Evolutionary conservation across 2,888 invertebrate species (phyloP).

Genomic region (Lapara coniferarum): DNA sequence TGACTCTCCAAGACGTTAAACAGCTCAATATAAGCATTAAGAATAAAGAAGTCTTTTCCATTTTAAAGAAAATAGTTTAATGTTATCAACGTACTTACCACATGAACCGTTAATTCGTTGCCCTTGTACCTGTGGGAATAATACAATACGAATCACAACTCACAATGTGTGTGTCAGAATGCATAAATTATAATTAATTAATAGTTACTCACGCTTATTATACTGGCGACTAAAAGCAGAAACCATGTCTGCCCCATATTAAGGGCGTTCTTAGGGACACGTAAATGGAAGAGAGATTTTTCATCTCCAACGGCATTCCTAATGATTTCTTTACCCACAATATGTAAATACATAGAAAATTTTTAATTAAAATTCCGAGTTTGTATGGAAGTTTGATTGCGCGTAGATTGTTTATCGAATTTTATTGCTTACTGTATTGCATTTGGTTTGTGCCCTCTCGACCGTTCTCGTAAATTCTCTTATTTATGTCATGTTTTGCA

Average conservation of each 20-base stretch:
- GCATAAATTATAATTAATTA: background rate
- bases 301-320: constrained; percentile 50
- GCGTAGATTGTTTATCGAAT: constrained; percentile 37
- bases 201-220: constrained; percentile 49
- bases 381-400: constrained; percentile 45
- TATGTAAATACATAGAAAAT: constrained; percentile 43
- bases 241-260: constrained; percentile 66
- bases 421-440: constrained; percentile 15
- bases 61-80: background rate
- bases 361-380: constrained; percentile 55
- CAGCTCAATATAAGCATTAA: background rate
- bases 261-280: constrained; percentile 51
- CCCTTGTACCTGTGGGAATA: constrained; percentile 48
- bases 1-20: background rate
- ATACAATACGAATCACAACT: background rate
- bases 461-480: background rate
- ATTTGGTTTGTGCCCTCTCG: background rate
- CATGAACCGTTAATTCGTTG: constrained; percentile 54
- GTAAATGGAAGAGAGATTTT: constrained; percentile 48
- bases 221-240: constrained; percentile 51
- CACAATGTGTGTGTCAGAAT: background rate
- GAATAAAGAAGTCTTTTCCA: background rate
- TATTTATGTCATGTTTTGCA: background rate
- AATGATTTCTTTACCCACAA: constrained; percentile 58
- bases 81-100: constrained; percentile 51